Conservation (phyloP, 1,140 invertebrate species). For the Magallana ariakensis region DNA sequence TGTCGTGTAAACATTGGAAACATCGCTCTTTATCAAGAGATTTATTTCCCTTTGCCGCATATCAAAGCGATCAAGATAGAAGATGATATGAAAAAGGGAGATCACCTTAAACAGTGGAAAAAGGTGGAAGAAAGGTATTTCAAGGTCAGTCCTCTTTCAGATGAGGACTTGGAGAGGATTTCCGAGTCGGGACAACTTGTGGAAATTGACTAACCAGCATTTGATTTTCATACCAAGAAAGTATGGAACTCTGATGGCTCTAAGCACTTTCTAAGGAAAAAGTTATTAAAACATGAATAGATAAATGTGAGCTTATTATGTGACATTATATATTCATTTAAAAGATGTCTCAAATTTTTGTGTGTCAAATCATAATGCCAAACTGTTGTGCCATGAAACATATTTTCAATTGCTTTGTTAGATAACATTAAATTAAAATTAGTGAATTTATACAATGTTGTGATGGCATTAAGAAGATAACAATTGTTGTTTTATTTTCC, state of each 20-base stretch:
- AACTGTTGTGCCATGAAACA: no score
- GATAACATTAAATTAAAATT: no score
- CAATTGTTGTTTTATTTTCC: no score
- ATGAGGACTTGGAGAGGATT: slow-evolving; percentile 46
- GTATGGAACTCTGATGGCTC: no score
- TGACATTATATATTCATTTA: no score
- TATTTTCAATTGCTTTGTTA: no score
- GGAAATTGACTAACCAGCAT: neutral
- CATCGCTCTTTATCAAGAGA: slow-evolving; percentile 49
- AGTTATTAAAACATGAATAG: neutral
- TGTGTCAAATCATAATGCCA: no score
- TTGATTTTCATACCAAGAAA: no score
- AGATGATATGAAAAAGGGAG: slow-evolving; percentile 51
- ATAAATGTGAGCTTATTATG: no score
- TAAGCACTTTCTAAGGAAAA: neutral
- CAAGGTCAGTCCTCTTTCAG: slow-evolving; percentile 46
- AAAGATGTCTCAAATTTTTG: no score
- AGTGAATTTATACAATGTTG: no score
- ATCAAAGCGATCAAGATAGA: slow-evolving; percentile 62
- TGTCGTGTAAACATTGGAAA: neutral
- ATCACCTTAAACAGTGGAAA: slow-evolving; percentile 63
- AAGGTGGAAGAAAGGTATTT: slow-evolving; percentile 50
- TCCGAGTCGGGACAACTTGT: neutral
- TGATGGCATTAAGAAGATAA: no score
- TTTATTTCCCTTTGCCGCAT: slow-evolving; percentile 65